Evolutionary conservation across 2,113 vertebrate species (phyloP), one percentile per base, ranked within the genome.

Genomic region (Herpailurus yagouaroundi): DNA sequence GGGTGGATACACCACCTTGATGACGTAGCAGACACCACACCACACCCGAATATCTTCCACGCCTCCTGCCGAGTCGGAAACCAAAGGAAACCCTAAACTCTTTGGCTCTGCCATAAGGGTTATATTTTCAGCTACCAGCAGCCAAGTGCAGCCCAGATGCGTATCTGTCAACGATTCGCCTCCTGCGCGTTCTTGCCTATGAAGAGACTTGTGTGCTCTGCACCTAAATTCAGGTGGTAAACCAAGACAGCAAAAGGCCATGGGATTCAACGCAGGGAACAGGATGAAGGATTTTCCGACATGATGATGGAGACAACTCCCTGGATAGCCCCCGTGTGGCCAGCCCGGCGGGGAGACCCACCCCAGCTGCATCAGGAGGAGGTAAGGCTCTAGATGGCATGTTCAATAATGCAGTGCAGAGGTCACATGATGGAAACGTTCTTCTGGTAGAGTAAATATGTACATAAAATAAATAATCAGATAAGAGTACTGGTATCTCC

Each of bases 241-340:
- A 8, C 14, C 21, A 29, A 33, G 16, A 4, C 2, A 29, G 41
- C 8, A 55, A 31, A 66, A 5, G 19, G 38, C n/a, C 16, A 0
- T 21, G n/a, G 29, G 19, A 2, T 4, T 3, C 3, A 19, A 23
- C 23, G 33, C 3, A 41, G 57, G 64, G 27, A 5, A 7, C n/a
- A 77, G 1, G 48, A 0, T 0, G 1, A 33, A 9, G 36, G 38
- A 3, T 15, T 63, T 9, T 2, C 25, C 23, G 4, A 1, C 48
- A 21, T 5, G 4, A 4, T 2, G 11, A 3, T 1, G 29, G 31
- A 4, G 1, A 16, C 0, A 0, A 21, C 18, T 9, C n/a, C 27
- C 10, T 1, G 33, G 31, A 8, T 7, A 10, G 38, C 14, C 14
- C 3, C 41, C 4, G 5, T 1, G 9, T 14, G 13, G 0, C 36